Evolutionary conservation across 1,140 invertebrate genomes (phyloP), one percentile per base, ranked within the genome.

Genomic region (Habropoda laboriosa): DNA sequence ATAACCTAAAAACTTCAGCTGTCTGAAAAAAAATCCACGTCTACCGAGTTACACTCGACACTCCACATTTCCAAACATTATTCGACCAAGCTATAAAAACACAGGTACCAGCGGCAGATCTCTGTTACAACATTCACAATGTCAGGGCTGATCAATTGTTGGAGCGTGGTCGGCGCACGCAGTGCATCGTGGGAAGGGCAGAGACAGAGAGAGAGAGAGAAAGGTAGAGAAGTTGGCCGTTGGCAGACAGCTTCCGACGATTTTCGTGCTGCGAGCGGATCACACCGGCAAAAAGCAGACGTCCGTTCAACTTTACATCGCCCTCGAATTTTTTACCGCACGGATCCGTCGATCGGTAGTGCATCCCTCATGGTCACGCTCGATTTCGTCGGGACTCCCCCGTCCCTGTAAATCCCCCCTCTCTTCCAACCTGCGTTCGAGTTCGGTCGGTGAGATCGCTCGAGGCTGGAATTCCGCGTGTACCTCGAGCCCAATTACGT

Each of bases 381-480:
- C 67, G 80, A 81, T 81, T 81, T 81, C 80, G 51, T 60, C 57
- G 32, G 47, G 40, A 61, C 35, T 45, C 70, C 5, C 27, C 49
- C 61, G 49, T 35, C 55, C 61, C 55, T 60, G 5, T 53, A 21
- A 47, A 40, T 18, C 81, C 38, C 45, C 38, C 79, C 42, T 66
- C 8, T n/a, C 55, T 55, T 82, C 47, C 27, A 66, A 47, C 21
- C 76, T 79, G 57, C 40, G 60, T 24, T 67, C 47, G 18, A 13
- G 1, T 12, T 42, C 51, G 60, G 13, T 21, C n/a, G 32, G 10
- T 13, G 21, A 38, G 24, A 66, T 77, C 21, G 38, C 57, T 67
- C 40, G 49, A 58, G 75, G 77, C 75, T 64, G 66, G 70, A 87
- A 83, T 83, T 87, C 70, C 75, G 53, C 53, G 64, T 78, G 74